Evolutionary conservation across 2,888 invertebrate species (phyloP).

Genomic region (Rhamphomyia laevipes): DNA sequence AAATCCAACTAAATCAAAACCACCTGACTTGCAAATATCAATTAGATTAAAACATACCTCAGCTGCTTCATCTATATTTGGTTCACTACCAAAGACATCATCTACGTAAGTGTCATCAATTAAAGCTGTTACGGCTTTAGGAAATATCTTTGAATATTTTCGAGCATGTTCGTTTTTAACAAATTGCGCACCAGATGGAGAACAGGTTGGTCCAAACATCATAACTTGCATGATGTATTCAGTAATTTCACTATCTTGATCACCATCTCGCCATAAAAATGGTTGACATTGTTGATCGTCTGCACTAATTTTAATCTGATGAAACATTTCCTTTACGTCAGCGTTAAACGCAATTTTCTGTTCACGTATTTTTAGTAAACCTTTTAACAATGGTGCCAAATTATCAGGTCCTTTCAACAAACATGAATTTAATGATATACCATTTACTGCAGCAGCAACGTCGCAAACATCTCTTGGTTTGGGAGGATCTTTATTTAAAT

Average conservation of each 20-base stretch:
- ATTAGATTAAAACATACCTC: too few relatives aligned
- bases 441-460: background rate
- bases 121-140: too few relatives aligned
- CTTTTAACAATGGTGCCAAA: background rate
- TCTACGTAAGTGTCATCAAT: too few relatives aligned
- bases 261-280: too few relatives aligned
- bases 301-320: background rate
- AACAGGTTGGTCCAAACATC: slow-evolving; percentile 5
- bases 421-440: slow-evolving; percentile 2
- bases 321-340: slow-evolving; percentile 3
- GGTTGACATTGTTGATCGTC: too few relatives aligned
- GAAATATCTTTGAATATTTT: too few relatives aligned
- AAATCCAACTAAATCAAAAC: too few relatives aligned
- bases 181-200: too few relatives aligned
- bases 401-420: slow-evolving; percentile 1
- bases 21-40: too few relatives aligned
- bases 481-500: slow-evolving; percentile 3
- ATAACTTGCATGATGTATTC: slow-evolving; percentile 2
- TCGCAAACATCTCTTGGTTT: slow-evolving; percentile 4
- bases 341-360: slow-evolving; percentile 1
- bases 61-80: too few relatives aligned
- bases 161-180: too few relatives aligned
- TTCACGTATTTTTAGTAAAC: background rate
- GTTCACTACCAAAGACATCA: too few relatives aligned
- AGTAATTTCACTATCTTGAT: background rate